phyloP scores from a whole-genome alignment of 1,140 invertebrate genomes.

The Piezodorus guildinii region DNA sequence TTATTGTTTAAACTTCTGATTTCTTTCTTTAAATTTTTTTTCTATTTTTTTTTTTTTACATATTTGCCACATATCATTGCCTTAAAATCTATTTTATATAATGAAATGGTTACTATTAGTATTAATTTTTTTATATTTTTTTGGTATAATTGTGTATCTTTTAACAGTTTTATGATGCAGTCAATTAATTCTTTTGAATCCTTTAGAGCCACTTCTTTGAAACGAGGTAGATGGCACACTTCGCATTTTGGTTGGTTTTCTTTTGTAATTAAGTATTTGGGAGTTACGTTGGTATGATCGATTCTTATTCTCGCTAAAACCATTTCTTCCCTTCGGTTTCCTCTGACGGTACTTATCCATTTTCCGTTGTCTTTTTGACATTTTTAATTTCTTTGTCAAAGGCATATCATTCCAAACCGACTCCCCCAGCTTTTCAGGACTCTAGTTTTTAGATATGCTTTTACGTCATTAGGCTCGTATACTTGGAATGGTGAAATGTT shows the following conservation, averaged over 20 bases:
- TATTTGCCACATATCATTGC: no score
- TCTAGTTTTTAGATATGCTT: background rate
- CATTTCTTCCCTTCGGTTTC: background rate
- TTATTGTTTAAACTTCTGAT: no score
- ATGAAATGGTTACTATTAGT: no score
- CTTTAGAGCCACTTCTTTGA: no score
- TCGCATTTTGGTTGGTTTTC: background rate
- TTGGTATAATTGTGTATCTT: no score
- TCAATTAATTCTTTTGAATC: no score
- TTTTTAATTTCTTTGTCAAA: background rate
- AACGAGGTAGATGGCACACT: background rate
- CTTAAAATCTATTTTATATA: no score
- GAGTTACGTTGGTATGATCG: background rate
- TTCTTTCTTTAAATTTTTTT: no score
- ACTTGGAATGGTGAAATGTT: background rate
- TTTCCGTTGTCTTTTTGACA: background rate
- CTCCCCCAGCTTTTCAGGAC: background rate
- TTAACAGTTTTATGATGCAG: no score
- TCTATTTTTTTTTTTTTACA: no score
- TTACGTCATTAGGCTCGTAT: background rate
- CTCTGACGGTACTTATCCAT: background rate
- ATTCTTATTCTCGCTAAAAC: background rate
- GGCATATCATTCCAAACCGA: no score
- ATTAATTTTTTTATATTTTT: no score
- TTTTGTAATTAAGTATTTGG: background rate